Percentiles rank a stretch among this genome's conserved stretches.
phyloP scores from a whole-genome alignment of 1,140 invertebrate genomes.

The Episyrphus balteatus region DNA sequence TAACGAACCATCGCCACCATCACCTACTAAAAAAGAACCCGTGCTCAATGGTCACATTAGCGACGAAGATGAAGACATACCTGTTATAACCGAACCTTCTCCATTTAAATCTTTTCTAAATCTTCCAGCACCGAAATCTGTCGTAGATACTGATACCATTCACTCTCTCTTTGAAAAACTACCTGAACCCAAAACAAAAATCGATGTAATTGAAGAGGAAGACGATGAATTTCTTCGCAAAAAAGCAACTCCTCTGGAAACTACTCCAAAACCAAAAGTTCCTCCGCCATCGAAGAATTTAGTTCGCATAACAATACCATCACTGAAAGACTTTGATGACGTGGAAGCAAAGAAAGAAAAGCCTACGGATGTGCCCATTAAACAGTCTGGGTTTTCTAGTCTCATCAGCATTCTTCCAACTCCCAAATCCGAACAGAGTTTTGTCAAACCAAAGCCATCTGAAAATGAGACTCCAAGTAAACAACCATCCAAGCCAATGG shows the following conservation, averaged over 20 bases:
- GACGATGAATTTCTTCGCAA: constrained; percentile 50
- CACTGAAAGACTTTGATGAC: constrained; percentile 41
- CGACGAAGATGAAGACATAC: constrained; percentile 26
- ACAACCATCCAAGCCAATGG: background rate
- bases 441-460: constrained; percentile 17
- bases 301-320: constrained; percentile 35
- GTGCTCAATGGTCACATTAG: constrained; percentile 21
- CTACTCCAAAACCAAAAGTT: constrained; percentile 14
- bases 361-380: constrained; percentile 21
- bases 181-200: constrained; percentile 15
- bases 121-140: constrained; percentile 21
- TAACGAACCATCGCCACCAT: background rate
- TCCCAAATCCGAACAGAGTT: constrained; percentile 39
- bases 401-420: constrained; percentile 43
- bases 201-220: constrained; percentile 34
- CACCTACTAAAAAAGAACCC: background rate
- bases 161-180: constrained; percentile 20
- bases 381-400: constrained; percentile 33
- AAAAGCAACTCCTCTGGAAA: constrained; percentile 34
- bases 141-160: constrained; percentile 4
- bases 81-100: constrained; percentile 3
- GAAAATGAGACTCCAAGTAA: background rate
- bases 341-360: constrained; percentile 35
- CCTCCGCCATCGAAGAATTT: constrained; percentile 14
- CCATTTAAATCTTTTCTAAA: constrained; percentile 6